phyloP scores from a whole-genome alignment of 2,888 invertebrate species.

The Lordiphosa fenestrarum region DNA sequence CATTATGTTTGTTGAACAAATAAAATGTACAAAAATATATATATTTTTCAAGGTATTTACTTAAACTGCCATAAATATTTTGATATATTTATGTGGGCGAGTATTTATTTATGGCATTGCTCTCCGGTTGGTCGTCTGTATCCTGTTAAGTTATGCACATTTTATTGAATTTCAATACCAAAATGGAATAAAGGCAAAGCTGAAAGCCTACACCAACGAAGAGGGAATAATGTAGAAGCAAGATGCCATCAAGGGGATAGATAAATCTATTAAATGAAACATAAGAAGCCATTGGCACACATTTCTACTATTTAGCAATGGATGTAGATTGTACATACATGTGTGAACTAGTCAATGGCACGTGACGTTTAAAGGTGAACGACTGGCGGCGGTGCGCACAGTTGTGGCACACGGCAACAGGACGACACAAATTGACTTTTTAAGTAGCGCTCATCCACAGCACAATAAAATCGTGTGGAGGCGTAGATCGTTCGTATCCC shows the following conservation, averaged over 20 bases:
- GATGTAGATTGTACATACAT: slow-evolving; percentile 7
- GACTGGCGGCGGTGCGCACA: slow-evolving; percentile 52
- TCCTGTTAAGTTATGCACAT: slow-evolving; percentile 24
- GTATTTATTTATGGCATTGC: slow-evolving; percentile 45
- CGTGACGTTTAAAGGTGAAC: slow-evolving; percentile 78
- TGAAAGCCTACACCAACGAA: slow-evolving; percentile 9
- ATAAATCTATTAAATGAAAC: slow-evolving; percentile 47
- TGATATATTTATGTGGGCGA: slow-evolving; percentile 39
- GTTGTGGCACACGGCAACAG: slow-evolving; percentile 38
- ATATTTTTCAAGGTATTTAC: slow-evolving; percentile 20
- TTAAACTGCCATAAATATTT: slow-evolving; percentile 28
- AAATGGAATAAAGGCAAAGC: too few relatives aligned
- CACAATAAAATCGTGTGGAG: slow-evolving; percentile 48
- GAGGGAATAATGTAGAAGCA: slow-evolving; percentile 31
- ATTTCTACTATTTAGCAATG: too few relatives aligned
- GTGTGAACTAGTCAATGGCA: slow-evolving; percentile 73
- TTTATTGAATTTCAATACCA: slow-evolving; percentile 65
- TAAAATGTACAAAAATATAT: slow-evolving; percentile 18
- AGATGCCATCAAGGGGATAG: slow-evolving; percentile 35
- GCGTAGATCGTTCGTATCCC: neutral
- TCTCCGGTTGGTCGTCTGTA: neutral
- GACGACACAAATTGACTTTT: slow-evolving; percentile 60
- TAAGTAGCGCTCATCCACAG: slow-evolving; percentile 51
- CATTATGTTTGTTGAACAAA: slow-evolving; percentile 29
- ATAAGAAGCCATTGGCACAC: too few relatives aligned